These are phyloP conservation scores for Lepus timidus DNA, from an alignment of 2,113 vertebrate genomes.

Conservation along the genomic window DNA sequence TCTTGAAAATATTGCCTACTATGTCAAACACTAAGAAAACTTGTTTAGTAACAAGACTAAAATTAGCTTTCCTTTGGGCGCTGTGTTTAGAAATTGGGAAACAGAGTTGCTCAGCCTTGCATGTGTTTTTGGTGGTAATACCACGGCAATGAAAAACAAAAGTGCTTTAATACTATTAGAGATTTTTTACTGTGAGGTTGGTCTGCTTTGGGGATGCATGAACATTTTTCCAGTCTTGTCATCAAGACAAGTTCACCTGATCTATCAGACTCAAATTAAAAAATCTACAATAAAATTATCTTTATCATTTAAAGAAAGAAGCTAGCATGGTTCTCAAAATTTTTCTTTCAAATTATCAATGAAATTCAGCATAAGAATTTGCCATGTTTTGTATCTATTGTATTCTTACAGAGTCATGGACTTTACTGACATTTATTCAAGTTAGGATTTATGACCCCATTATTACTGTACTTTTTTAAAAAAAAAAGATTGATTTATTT, in stretches of 20 bases:
- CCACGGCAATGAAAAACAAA: slow-evolving; percentile 29
- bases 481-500: no score
- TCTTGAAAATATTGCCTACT: neutral
- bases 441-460: neutral
- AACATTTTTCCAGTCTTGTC: slow-evolving; percentile 26
- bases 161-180: slow-evolving; percentile 10
- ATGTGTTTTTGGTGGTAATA: slow-evolving; percentile 19
- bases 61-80: slow-evolving; percentile 42
- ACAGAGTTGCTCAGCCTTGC: neutral
- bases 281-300: slow-evolving; percentile 16
- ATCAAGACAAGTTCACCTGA: slow-evolving; percentile 29
- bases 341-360: neutral
- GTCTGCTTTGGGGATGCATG: neutral
- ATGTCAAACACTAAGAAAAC: neutral
- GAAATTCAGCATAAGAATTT: slow-evolving; percentile 1
- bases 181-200: slow-evolving; percentile 40
- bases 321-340: neutral
- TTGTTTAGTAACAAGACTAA: slow-evolving; percentile 26
- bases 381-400: neutral
- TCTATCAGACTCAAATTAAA: slow-evolving; percentile 2
- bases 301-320: neutral
- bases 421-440: slow-evolving; percentile 7
- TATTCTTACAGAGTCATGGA: neutral
- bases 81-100: slow-evolving; percentile 36
- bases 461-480: neutral